These are phyloP conservation scores for Sebastes oblongus DNA, from an alignment of 2,797 vertebrate genomes.

Conservation along the genomic window DNA sequence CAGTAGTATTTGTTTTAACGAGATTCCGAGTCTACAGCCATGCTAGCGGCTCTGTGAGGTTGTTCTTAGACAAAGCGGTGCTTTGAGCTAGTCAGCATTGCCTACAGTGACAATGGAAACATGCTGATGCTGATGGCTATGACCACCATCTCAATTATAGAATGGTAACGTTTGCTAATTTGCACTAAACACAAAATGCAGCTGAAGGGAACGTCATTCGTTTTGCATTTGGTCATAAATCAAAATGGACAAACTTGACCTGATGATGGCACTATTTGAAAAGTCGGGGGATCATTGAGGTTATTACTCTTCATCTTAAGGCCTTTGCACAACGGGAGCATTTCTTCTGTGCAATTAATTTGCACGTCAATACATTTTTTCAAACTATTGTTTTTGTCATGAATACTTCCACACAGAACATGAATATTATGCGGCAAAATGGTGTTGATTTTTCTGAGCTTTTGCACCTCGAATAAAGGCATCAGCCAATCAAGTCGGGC, in stretches of 20 bases:
- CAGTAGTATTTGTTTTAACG: background rate
- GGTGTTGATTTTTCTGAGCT: background rate
- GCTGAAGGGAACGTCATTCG: too few species aligned
- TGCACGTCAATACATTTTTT: background rate
- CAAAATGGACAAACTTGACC: background rate
- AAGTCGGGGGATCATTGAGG: background rate
- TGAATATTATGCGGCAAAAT: accelerated
- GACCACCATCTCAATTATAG: background rate
- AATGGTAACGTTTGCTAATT: background rate
- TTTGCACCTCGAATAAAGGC: background rate
- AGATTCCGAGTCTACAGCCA: background rate
- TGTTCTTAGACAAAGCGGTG: background rate
- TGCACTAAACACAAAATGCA: too few species aligned
- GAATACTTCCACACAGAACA: background rate
- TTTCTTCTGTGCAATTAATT: background rate
- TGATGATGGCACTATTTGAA: background rate
- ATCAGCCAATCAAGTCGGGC: background rate
- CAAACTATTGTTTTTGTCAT: background rate
- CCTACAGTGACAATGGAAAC: background rate
- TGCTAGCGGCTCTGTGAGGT: background rate
- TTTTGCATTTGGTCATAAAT: background rate
- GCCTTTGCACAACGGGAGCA: accelerated
- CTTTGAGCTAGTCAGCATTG: background rate
- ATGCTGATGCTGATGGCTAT: background rate
- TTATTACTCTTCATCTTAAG: background rate